Conservation (phyloP, 1,140 invertebrate species). For the Heliconius eleuchia region DNA sequence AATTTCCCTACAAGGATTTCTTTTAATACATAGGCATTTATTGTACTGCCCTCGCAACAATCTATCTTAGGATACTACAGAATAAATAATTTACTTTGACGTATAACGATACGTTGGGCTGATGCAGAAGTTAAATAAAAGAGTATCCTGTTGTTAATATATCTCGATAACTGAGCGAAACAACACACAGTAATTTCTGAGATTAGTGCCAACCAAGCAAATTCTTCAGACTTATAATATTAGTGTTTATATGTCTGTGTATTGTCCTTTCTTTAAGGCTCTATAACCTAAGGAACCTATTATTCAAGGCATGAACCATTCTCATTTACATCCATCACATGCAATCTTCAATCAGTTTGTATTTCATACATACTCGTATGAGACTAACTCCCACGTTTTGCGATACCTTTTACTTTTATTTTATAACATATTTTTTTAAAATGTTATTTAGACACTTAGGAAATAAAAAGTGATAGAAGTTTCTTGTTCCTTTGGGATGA, state of each 20-base stretch:
- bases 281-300: slow-evolving; percentile 35
- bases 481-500: too few relatives aligned
- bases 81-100: slow-evolving; percentile 27
- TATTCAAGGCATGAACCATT: slow-evolving; percentile 41
- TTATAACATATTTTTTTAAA: neutral
- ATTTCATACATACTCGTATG: neutral
- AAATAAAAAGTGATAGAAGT: too few relatives aligned
- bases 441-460: neutral
- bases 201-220: too few relatives aligned
- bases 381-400: slow-evolving; percentile 44
- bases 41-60: neutral
- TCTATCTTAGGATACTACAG: slow-evolving; percentile 8
- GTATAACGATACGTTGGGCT: slow-evolving; percentile 26
- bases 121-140: slow-evolving; percentile 14
- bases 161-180: too few relatives aligned
- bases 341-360: slow-evolving; percentile 58
- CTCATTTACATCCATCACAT: slow-evolving; percentile 61
- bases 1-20: neutral
- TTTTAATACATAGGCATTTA: neutral
- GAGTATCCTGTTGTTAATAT: neutral
- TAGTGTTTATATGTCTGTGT: too few relatives aligned
- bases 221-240: too few relatives aligned
- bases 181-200: too few relatives aligned
- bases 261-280: neutral
- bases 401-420: slow-evolving; percentile 9